Evolutionary conservation across 2,113 vertebrate genomes (phyloP).

Genomic region (Strix uralensis): DNA sequence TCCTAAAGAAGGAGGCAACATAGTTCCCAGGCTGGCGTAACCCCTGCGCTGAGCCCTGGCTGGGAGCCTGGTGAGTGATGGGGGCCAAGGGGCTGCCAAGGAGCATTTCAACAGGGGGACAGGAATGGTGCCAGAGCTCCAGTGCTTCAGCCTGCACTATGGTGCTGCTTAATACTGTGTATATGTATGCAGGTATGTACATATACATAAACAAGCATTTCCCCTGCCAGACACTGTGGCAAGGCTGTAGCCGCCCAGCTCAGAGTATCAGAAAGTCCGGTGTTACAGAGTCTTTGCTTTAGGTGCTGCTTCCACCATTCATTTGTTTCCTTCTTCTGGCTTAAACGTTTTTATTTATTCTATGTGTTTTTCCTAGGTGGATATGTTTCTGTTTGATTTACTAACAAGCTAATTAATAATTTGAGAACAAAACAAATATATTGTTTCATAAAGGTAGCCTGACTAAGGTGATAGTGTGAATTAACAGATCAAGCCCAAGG

Average conservation of each 20-base stretch:
- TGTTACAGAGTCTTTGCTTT: neutral
- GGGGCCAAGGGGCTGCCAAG: neutral
- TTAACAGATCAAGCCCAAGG: neutral
- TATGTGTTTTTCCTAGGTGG: neutral
- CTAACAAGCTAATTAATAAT: neutral
- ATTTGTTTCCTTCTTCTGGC: neutral
- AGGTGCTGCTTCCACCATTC: neutral
- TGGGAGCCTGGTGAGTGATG: neutral
- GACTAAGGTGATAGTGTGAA: neutral
- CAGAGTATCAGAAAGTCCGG: fast-evolving
- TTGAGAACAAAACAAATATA: neutral
- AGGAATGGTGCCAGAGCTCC: neutral
- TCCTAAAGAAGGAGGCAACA: fast-evolving
- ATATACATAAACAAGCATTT: fast-evolving
- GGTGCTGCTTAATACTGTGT: neutral
- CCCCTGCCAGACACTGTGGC: neutral
- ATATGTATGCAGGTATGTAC: too few species aligned
- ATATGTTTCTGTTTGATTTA: neutral
- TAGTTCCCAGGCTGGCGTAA: neutral
- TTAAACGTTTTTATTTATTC: neutral
- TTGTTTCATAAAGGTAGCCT: neutral
- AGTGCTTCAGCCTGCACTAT: neutral
- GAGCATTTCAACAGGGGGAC: neutral
- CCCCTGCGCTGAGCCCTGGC: neutral
- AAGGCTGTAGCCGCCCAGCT: neutral